phyloP scores from a whole-genome alignment of 2,113 vertebrate species.

The Epinephelus lanceolatus region DNA sequence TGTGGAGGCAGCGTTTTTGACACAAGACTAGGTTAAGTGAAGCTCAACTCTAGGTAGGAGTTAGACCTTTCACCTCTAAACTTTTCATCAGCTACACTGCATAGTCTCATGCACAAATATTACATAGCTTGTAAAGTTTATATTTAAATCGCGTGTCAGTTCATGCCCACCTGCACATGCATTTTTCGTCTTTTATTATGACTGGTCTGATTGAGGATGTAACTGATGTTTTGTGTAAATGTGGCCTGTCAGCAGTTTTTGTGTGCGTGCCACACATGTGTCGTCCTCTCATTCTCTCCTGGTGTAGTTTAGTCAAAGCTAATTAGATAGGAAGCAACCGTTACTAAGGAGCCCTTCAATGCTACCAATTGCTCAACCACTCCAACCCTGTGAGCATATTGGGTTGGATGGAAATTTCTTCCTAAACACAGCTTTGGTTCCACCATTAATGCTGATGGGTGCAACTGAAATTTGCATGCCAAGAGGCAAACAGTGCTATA shows the following conservation, averaged over 20 bases:
- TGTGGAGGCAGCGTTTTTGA: constrained; percentile 14
- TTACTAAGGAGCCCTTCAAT: constrained; percentile 35
- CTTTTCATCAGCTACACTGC: not conserved
- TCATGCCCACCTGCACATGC: not conserved
- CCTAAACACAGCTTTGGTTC: not conserved
- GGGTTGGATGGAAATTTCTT: not conserved
- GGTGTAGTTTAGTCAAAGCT: constrained; percentile 53
- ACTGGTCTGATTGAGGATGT: constrained; percentile 11
- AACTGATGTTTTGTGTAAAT: constrained; percentile 41
- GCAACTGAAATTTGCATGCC: not conserved
- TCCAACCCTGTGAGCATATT: constrained; percentile 28
- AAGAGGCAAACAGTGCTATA: not conserved
- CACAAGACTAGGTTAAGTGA: not conserved
- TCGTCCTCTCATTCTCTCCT: constrained; percentile 23
- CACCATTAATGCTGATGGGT: not conserved
- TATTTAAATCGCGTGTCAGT: not conserved
- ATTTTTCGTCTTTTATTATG: not conserved
- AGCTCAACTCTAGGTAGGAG: not conserved
- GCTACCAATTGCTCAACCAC: constrained; percentile 6
- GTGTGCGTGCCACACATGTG: not conserved
- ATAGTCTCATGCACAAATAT: not conserved
- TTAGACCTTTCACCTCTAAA: constrained; percentile 22
- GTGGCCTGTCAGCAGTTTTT: constrained; percentile 34
- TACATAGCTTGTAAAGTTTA: not conserved
- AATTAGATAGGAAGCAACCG: constrained; percentile 45